Conservation (phyloP, 2,888 invertebrate genomes). For the Marronus borbonicus region DNA sequence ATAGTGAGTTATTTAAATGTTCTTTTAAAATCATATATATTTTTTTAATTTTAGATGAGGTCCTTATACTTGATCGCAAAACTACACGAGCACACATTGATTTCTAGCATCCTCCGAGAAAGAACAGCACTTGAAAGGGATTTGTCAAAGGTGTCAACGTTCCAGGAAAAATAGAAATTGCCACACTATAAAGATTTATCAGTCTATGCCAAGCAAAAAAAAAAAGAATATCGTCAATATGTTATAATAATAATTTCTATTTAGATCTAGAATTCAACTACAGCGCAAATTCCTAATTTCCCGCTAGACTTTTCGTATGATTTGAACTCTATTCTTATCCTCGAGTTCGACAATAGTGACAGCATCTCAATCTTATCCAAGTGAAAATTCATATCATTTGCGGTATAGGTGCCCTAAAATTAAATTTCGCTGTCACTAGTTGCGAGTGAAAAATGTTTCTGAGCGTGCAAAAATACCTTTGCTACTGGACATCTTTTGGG, state of each 20-base stretch:
- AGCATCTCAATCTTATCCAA: background rate
- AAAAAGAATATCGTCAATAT: background rate
- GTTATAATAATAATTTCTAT: background rate
- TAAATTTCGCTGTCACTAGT: background rate
- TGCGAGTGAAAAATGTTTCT: background rate
- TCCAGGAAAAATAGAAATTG: no score
- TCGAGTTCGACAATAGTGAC: background rate
- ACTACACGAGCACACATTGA: no score
- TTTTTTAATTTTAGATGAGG: no score
- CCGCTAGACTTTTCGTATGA: background rate
- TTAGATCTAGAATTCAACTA: background rate
- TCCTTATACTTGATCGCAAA: no score
- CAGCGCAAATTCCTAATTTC: background rate
- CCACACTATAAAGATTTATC: no score
- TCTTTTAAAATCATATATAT: no score
- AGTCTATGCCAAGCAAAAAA: no score
- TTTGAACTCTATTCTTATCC: background rate
- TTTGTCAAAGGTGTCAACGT: no score
- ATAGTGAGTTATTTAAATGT: no score
- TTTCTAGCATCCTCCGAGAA: no score
- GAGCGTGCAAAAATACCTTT: slow-evolving; percentile 6
- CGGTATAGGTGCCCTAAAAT: background rate
- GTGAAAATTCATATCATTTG: background rate
- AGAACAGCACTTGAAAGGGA: no score
- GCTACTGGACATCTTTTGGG: slow-evolving; percentile 15